Evolutionary conservation across 35 echinoderm and acorn worm species (phyloP), one percentile per base, ranked within the genome.

Genomic region (Lytechinus pictus): DNA sequence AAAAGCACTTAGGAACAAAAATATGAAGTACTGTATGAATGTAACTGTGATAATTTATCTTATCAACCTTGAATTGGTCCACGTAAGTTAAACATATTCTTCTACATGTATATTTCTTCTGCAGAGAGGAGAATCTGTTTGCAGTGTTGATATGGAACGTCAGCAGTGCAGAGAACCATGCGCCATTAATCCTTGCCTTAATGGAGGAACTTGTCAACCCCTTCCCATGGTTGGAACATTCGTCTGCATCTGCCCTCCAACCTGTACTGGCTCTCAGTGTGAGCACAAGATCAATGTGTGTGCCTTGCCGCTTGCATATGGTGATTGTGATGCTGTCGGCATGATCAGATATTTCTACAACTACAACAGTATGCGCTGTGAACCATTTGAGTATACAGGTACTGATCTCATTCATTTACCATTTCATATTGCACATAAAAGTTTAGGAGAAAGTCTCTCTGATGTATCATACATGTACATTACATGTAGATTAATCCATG

Each of bases 241-340:
- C 90, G 95, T 95, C 95, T 99, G 98, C 56, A 19, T 95, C 8
- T 99, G 98, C 91, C 97, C 97, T 13, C 97, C 98, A 8, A 94
- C 95, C 55, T 97, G 96, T 28, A 93, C 55, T 51, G 98, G 98
- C 53, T 33, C 54, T 21, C 97, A 94, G 9, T 99, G 98, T 94
- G 94, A 99, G 88, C 96, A 97, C 87, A 97, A 90, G 92, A 96
- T 97, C 66, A 99, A 97, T 87, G 97, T 99, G 87, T 99, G 98
- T 61, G 94, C 96, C 66, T 61, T 95, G 27, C 29, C 57, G 10
- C 95, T 96, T 4, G 55, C 91, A 8, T 96, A 96, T 86, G 96
- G 96, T 21, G 95, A 95, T 28, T 99, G 98, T 88, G 92, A 94
- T 71, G 66, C 93, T 10, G 61, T 86, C 5, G 92, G 96, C n/a